Conservation (phyloP, 2,113 vertebrate genomes). For the Talpa occidentalis region DNA sequence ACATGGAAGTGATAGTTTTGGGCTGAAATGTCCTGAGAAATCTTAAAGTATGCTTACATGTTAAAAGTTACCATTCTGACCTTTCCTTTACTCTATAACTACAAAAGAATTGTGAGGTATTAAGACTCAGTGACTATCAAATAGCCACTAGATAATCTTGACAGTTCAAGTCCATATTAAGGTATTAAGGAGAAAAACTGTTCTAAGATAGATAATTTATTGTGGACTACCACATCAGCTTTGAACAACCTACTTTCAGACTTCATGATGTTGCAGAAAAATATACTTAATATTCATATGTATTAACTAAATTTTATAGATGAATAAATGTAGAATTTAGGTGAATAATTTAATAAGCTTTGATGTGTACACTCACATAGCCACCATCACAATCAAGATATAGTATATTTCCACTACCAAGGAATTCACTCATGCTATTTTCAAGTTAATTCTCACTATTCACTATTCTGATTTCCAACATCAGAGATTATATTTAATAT, state of each 20-base stretch:
- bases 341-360: not conserved
- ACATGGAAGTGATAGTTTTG: not conserved
- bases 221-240: too few relatives aligned
- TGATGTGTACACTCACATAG: not conserved
- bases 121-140: not conserved
- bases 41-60: not conserved
- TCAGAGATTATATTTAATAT: not conserved
- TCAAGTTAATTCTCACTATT: fast-evolving
- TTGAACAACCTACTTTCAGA: not conserved
- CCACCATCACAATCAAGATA: not conserved
- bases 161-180: too few relatives aligned
- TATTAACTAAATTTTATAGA: not conserved
- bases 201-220: not conserved
- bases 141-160: not conserved
- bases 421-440: too few relatives aligned
- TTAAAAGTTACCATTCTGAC: too few relatives aligned
- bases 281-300: not conserved
- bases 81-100: not conserved
- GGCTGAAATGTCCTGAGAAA: not conserved
- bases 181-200: not conserved
- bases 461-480: not conserved
- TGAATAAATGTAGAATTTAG: not conserved
- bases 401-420: too few relatives aligned
- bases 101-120: not conserved
- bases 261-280: not conserved